Evolutionary conservation across 2,888 invertebrate species (phyloP), one percentile per base, ranked within the genome.

Genomic region (Chymomyza fuscimana): DNA sequence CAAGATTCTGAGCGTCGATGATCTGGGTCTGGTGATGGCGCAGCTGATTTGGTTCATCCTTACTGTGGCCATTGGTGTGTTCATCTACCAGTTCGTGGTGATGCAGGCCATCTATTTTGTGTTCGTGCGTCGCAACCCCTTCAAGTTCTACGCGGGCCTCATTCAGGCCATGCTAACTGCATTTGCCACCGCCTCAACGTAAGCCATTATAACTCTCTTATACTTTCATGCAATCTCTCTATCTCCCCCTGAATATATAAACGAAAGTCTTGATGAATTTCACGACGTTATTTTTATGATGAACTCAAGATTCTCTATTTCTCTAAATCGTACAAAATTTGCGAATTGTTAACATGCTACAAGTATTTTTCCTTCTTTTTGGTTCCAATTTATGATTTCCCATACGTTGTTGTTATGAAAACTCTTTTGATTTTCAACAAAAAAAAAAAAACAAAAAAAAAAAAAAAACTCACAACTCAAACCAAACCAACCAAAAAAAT

Each of bases 171-270:
- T 96, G 92, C 93, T 97, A 73, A 97, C 97, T 65, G 97, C 97
- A 59, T 96, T 96, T 90, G 97, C 97, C 80, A 97, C 97, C 81
- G 97, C 97, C 82, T 97, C 97, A 87, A 97, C 97, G 97, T 97
- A 93, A 95, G 95, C 87, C 81, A 82, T 76, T 80, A 63, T 59
- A 68, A 69, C 56, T 56, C 67, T 67, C 67, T 76, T 7, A 7
- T 32, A 32, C 56, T 72, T 69, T 69, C 36, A 71, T 59, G 70
- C 59, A 60, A 29, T 67, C 65, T 73, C 25, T 74, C 25, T 68
- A 40, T 65, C 56, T 72, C 58, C 66, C 65, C 93, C 86, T 86
- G 51, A 64, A 58, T 12, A 36, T 15, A 12, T 54, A 52, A 19
- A 50, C 32, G 32, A 32, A 64, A n/a, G 22, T 22, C 54, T 54